Base-by-base conservation (phyloP, 2,113 vertebrate genomes). In the Grantiella picta region DNA sequence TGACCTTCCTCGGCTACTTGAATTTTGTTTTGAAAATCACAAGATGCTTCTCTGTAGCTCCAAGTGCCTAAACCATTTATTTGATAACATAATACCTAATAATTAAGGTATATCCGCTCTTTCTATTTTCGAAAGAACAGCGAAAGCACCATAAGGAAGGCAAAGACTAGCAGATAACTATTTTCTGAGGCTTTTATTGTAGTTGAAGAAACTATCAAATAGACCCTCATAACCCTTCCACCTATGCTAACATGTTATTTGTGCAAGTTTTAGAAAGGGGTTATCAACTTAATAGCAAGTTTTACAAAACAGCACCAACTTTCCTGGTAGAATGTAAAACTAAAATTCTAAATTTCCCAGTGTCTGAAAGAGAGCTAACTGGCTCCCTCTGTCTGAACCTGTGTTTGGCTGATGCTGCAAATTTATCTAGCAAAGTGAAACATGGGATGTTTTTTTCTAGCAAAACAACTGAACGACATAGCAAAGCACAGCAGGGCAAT, bases 381-480 rank as follows among this genome's bases (percentile, higher is more conserved):
- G 66, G 89, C 42, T 85, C 94, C 83, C 86, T 96, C 73, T 53
- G 56, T 82, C 90, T 66, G 86, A 95, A 91, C 66, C 70, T 52
- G 38, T 82, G 81, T 95, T 96, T 92, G 86, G 75, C 95, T 91
- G 95, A 95, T 36, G 54, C 94, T 95, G 52, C 96, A 97, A n/a
- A 95, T 94, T 92, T 78, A 89, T 85, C 56, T 0, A 61, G 95
- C 84, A 76, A 95, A 95, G 87, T 61, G 86, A 96, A 97, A 94
- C 88, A 60, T 0, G 17, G 78, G 22, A 63, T 83, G 60, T 76
- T 96, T 89, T 49, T 49, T 33, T 4, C 93, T 91, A 95, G 86
- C 83, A 94, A 94, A 98, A 95, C 65, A 95, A 96, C 69, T 36
- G 94, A 90, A 94, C 94, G 86, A 64, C 85, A 95, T 50, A 94